Percentiles rank a stretch among this genome's conserved stretches.
These are phyloP conservation scores for Phaethornis superciliosus DNA, from an alignment of 2,113 vertebrate species.

Conservation along the genomic window DNA sequence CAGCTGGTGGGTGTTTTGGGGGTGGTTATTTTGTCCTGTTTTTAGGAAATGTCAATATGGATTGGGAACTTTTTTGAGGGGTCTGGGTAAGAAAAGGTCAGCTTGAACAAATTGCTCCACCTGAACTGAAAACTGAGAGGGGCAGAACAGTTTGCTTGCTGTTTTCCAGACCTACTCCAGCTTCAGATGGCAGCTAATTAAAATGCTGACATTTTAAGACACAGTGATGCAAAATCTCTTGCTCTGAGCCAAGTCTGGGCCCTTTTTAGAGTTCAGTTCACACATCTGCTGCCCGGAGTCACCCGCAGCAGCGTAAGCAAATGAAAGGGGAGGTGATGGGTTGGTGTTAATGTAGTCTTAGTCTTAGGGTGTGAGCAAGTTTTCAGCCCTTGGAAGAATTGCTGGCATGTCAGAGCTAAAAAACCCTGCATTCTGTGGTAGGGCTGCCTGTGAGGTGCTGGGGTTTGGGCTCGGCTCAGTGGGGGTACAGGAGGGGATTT, in stretches of 20 bases:
- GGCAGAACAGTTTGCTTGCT: not conserved
- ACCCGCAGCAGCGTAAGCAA: not conserved
- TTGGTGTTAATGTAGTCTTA: not conserved
- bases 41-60: constrained; percentile 15
- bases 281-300: not conserved
- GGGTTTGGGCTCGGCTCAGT: not conserved
- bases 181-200: constrained; percentile 59
- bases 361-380: not conserved
- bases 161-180: not conserved
- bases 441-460: not conserved
- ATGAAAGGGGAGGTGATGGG: not conserved
- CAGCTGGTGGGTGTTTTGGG: not conserved
- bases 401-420: not conserved
- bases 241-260: constrained; percentile 58
- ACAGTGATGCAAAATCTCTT: not conserved
- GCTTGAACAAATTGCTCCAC: constrained; percentile 28
- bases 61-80: not conserved
- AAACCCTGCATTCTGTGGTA: not conserved
- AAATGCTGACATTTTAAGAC: constrained; percentile 62
- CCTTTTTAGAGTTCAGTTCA: constrained; percentile 33
- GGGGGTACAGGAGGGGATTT: not conserved
- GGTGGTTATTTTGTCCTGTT: not conserved
- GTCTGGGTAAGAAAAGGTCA: constrained; percentile 36
- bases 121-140: constrained; percentile 3
- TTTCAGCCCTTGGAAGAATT: not conserved